These are phyloP conservation scores for Thecocarcelia acutangulata DNA, from an alignment of 2,888 invertebrate species.

Conservation along the genomic window DNA sequence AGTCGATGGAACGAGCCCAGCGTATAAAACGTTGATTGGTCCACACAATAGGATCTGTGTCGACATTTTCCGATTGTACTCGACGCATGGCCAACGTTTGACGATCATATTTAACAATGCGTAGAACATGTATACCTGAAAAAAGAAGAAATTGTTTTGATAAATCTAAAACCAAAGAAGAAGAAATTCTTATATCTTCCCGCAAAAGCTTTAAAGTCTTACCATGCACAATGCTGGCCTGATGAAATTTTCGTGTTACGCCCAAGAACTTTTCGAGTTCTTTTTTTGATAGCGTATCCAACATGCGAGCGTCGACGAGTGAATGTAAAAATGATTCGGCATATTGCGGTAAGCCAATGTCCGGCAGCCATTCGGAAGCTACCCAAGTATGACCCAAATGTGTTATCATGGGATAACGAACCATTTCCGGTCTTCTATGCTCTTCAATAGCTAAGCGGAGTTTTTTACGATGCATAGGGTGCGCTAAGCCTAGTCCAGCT, in stretches of 20 bases:
- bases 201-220: too few species aligned
- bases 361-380: slow-evolving; percentile 95
- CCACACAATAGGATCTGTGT: slow-evolving; percentile 97
- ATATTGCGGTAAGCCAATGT: slow-evolving; percentile 94
- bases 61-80: slow-evolving; percentile 92
- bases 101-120: slow-evolving; percentile 95
- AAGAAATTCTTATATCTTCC: too few species aligned
- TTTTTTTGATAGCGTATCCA: slow-evolving; percentile 95
- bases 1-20: slow-evolving; percentile 96
- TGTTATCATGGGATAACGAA: slow-evolving; percentile 93
- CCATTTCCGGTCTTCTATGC: slow-evolving; percentile 91
- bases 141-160: not conserved
- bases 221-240: slow-evolving; percentile 96
- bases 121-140: slow-evolving; percentile 89
- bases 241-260: slow-evolving; percentile 96
- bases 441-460: slow-evolving; percentile 96
- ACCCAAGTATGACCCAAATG: slow-evolving; percentile 96
- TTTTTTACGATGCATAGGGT: slow-evolving; percentile 96
- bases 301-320: slow-evolving; percentile 95
- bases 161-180: too few species aligned
- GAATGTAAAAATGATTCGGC: slow-evolving; percentile 93
- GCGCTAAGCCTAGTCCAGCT: slow-evolving; percentile 93
- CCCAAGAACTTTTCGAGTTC: slow-evolving; percentile 96
- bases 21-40: slow-evolving; percentile 96
- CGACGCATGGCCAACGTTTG: slow-evolving; percentile 93